Percentiles rank a stretch among this genome's conserved stretches.
Conservation (phyloP, 2,888 invertebrate genomes). For the Hecatera dysodea region DNA sequence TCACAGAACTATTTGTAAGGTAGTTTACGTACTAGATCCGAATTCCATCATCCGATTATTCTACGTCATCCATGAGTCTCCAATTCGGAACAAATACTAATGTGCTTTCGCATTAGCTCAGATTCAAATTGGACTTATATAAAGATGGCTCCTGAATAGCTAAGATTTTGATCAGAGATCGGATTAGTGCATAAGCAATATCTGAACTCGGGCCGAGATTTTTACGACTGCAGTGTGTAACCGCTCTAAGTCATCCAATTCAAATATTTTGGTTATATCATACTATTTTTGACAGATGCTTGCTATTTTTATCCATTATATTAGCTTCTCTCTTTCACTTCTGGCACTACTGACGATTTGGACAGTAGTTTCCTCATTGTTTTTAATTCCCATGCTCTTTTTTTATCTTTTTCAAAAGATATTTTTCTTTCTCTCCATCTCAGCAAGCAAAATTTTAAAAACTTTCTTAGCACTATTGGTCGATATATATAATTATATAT, state of each 20-base stretch:
- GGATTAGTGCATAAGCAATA: too few relatives aligned
- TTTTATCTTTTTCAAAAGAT: slow-evolving; percentile 23
- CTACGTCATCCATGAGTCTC: too few relatives aligned
- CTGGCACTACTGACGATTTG: slow-evolving; percentile 34
- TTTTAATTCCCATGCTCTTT: slow-evolving; percentile 12
- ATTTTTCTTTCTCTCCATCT: slow-evolving; percentile 9
- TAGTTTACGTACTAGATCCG: too few relatives aligned
- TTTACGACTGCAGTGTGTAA: too few relatives aligned
- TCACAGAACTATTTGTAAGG: too few relatives aligned
- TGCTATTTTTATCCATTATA: slow-evolving; percentile 37
- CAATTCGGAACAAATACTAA: too few relatives aligned
- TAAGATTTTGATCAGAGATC: too few relatives aligned
- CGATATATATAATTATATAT: slow-evolving; percentile 62
- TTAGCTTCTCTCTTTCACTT: slow-evolving; percentile 45
- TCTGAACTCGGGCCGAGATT: too few relatives aligned
- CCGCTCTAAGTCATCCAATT: slow-evolving; percentile 58
- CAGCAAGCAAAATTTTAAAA: slow-evolving; percentile 54
- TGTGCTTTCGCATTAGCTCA: too few relatives aligned
- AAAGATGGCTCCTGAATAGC: too few relatives aligned
- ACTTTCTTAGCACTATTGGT: slow-evolving; percentile 80
- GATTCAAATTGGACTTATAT: too few relatives aligned
- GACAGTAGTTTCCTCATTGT: slow-evolving; percentile 20
- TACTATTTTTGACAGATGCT: slow-evolving; percentile 33
- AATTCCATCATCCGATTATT: too few relatives aligned
- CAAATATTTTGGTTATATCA: slow-evolving; percentile 50